Percentiles rank a stretch among this genome's conserved stretches.
phyloP scores from a whole-genome alignment of 2,113 vertebrate species.

The Otus sunia region DNA sequence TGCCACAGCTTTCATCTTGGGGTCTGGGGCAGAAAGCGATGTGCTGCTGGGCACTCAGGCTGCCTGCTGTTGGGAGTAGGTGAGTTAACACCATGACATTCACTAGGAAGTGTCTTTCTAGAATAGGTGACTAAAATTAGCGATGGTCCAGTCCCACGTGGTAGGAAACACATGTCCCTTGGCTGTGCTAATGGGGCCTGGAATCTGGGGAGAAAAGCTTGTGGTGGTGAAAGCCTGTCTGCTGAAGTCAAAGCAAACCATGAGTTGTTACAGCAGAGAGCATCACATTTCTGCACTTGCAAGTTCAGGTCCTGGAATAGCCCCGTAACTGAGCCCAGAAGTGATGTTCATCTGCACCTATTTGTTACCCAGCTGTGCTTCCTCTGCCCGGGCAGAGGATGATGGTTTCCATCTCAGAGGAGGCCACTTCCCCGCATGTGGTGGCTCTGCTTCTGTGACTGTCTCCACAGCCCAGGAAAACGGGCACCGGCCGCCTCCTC shows the following conservation, averaged over 20 bases:
- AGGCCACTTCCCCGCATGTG: rapidly evolving
- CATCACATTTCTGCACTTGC: not conserved
- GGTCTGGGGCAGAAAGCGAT: not conserved
- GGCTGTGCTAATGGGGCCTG: not conserved
- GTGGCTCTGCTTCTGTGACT: not conserved
- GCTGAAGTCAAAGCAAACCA: not conserved
- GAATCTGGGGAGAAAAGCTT: not conserved
- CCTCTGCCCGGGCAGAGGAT: not conserved
- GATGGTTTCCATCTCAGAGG: not conserved
- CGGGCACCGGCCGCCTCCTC: rapidly evolving
- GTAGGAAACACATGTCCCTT: not conserved
- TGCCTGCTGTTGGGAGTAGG: not conserved
- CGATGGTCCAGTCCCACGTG: rapidly evolving
- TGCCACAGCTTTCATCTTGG: not conserved
- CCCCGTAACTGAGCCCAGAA: not conserved
- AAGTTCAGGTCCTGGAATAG: not conserved
- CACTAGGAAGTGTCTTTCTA: not conserved
- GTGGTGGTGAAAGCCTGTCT: not conserved
- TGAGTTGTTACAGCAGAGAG: not conserved
- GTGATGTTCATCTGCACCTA: too few species aligned
- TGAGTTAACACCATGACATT: not conserved
- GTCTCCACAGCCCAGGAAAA: too few species aligned
- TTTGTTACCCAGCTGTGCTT: not conserved
- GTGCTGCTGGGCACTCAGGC: not conserved
- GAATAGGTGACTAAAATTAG: not conserved